Evolutionary conservation across 2,888 invertebrate species (phyloP), one percentile per base, ranked within the genome.

Genomic region (Tetramorium bicarinatum): DNA sequence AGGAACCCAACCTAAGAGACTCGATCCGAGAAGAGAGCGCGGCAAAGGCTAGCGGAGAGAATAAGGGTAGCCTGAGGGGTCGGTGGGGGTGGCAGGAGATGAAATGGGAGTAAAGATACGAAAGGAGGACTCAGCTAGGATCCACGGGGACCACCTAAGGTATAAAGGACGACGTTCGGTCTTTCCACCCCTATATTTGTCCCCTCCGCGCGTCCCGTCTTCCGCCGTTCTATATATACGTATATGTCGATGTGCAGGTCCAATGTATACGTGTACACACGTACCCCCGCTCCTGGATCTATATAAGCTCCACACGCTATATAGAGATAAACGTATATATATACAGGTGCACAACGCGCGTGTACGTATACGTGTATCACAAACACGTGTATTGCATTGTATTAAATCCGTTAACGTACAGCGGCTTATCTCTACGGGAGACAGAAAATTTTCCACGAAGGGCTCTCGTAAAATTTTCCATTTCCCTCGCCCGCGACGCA

Each of bases 1-100:
- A 91, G 93, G 92, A 92, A 93, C 93, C 93, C 89, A 93, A 94
- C 93, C 93, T 93, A 94, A 94, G 93, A 94, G 94, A 94, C 93
- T 92, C 89, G 92, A 90, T 91, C 88, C 88, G 88, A 89, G 91
- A 84, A 87, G 84, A 87, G 87, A 89, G 90, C 90, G 90, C 91
- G 88, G 93, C 88, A 93, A 93, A 93, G 91, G 92, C 91, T 92
- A 88, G 91, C 87, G 91, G 91, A 92, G 91, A 92, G 93, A 93
- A 93, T 91, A 92, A 94, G 93, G 91, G 92, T 82, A 92, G 93
- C 67, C 88, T 90, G 89, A 85, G 89, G 90, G 85, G 90, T 75
- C 86, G 87, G 88, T 84, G 87, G 87, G 89, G 89, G 89, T 86
- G 87, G 88, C 71, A 83, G 87, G 86, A 89, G 90, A 88, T 87